Evolutionary conservation across 2,888 invertebrate species (phyloP), one percentile per base, ranked within the genome.

Genomic region (Empis livida): DNA sequence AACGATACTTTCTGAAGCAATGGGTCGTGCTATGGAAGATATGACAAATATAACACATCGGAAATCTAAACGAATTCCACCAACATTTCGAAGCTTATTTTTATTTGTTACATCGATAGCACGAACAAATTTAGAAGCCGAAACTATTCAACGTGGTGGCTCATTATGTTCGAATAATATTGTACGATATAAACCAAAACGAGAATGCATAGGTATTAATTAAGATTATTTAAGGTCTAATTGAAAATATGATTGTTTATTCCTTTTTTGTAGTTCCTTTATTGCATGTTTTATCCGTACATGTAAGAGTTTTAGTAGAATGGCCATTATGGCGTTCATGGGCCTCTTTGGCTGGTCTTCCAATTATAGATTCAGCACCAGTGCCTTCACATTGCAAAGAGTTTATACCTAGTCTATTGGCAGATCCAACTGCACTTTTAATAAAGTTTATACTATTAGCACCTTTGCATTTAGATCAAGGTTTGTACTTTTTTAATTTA

Each of bases 11-110:
- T 82, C 86, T 1, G 86, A 90, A 63, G 91, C 92, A 44, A 87
- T 94, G 78, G 86, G 85, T 40, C 88, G 88, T 61, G 84, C 89
- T 23, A 93, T 94, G 90, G 91, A 92, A 62, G 91, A 92, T 68
- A 88, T 95, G 81, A 89, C 91, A 8, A 84, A 83, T 60, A 83
- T 84, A 54, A 91, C 93, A 5, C 84, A 85, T 62, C 76, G 84
- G 51, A 87, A 87, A 61, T 81, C 82, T 57, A 82, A 82, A 71
- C 75, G 74, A 45, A 74, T 78, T 46, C 74, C 77, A 5, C 76
- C 78, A 55, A 78, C 79, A 56, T 77, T 79, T 49, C 82, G 85
- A 59, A 80, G 80, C 61, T 77, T 93, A 53, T 85, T 92, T 65
- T 78, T 92, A 46, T 93, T 93, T 71, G 88, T 91, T 51, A 85